phyloP scores from a whole-genome alignment of 2,888 invertebrate species.

The Sturmia bella region DNA sequence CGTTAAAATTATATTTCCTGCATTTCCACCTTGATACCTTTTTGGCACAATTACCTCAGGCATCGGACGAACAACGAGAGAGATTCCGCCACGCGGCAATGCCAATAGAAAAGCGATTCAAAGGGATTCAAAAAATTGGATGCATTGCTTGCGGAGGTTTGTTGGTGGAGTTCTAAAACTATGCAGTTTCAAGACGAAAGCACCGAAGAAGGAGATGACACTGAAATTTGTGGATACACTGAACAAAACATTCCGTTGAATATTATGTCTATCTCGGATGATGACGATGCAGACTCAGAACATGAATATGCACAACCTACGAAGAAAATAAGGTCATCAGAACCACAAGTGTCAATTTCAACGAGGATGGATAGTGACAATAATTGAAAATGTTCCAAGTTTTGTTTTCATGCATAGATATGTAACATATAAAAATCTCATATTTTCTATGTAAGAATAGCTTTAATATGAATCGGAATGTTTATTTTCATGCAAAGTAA shows the following conservation, averaged over 20 bases:
- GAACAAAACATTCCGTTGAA: neutral
- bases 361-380: slow-evolving; percentile 15
- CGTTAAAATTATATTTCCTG: slow-evolving; percentile 1
- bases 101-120: neutral
- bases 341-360: slow-evolving; percentile 4
- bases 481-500: too few species aligned
- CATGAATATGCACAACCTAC: slow-evolving; percentile 7
- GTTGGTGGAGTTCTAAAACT: neutral
- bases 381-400: slow-evolving; percentile 1
- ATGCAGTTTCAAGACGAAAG: slow-evolving; percentile 2
- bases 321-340: neutral
- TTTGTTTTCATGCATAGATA: too few species aligned
- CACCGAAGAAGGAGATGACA: neutral
- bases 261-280: neutral
- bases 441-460: too few species aligned
- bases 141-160: neutral
- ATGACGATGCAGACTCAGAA: neutral
- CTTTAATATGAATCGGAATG: too few species aligned
- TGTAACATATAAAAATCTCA: too few species aligned
- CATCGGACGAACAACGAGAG: slow-evolving; percentile 6
- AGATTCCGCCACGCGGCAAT: neutral
- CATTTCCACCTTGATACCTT: neutral
- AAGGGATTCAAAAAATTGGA: slow-evolving; percentile 3
- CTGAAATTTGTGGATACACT: neutral
- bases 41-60: slow-evolving; percentile 4